Evolutionary conservation across 2,888 invertebrate species (phyloP), one percentile per base, ranked within the genome.

Genomic region (Trissolcus japonicus): DNA sequence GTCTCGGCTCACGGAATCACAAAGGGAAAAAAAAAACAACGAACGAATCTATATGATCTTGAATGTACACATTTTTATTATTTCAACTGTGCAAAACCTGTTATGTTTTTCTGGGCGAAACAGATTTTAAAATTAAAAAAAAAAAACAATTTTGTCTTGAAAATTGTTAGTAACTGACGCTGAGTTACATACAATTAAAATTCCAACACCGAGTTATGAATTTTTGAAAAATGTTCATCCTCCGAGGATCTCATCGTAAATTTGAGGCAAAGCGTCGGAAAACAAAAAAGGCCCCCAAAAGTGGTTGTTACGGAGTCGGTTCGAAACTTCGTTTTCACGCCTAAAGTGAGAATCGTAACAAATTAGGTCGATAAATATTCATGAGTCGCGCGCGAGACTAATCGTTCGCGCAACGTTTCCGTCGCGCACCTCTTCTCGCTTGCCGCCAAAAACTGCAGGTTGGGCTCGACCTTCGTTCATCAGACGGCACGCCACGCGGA

Each of bases 351-450:
- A 82, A 82, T 82, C 82, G 82, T 83, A 81, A 84, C 84, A 82
- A 84, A 83, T 85, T 83, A 81, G 79, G 80, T 80, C 82, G 81
- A 85, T 87, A 85, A 87, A 87, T 87, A 87, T 87, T 87, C 87
- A 87, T 87, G 83, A 79, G 79, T 81, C 80, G 81, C 82, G 81
- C 80, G 78, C 80, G 78, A 80, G 79, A 81, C 82, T 81, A 81
- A 82, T 81, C 79, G 78, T 48, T 53, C 78, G 73, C 76, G 76
- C 54, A 55, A 69, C 76, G 76, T 63, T 76, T 67, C 60, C 69
- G 29, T 43, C 76, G 71, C 65, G 55, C 60, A 43, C 69, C 69
- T 46, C 16, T 46, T 46, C 16, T 46, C 16, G 6, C 14, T 46
- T 46, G 63, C 50, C 60, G 63, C 65, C 66, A 35, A 63, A 72